phyloP scores from a whole-genome alignment of 2,113 vertebrate species.

The Tympanuchus pallidicinctus region DNA sequence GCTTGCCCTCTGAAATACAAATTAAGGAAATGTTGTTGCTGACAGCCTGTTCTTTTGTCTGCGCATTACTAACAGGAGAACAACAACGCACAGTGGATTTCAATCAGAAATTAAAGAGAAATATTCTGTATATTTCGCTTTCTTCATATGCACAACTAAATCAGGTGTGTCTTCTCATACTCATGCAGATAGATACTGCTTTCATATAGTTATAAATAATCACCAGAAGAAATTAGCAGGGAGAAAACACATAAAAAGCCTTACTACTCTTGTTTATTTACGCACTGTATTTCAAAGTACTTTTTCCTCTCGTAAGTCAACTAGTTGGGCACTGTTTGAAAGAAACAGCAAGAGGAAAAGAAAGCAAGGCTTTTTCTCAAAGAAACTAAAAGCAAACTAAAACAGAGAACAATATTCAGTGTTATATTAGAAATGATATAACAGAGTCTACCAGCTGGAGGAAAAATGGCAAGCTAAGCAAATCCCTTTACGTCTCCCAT shows the following conservation, averaged over 20 bases:
- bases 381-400: slow-evolving; percentile 7
- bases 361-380: neutral
- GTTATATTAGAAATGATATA: neutral
- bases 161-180: neutral
- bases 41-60: slow-evolving; percentile 15
- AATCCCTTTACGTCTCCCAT: neutral
- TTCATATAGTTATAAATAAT: slow-evolving; percentile 37
- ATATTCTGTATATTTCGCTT: slow-evolving; percentile 1
- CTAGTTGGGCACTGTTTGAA: neutral
- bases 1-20: slow-evolving; percentile 13
- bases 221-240: neutral
- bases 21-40: slow-evolving; percentile 10
- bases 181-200: neutral
- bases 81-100: neutral
- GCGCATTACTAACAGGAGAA: neutral
- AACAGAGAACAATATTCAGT: neutral
- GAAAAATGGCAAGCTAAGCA: neutral
- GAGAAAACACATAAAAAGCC: slow-evolving; percentile 5
- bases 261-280: slow-evolving; percentile 22
- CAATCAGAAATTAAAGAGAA: slow-evolving; percentile 43
- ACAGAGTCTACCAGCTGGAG: neutral
- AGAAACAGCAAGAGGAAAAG: neutral
- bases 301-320: neutral
- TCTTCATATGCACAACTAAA: slow-evolving; percentile 2
- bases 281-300: neutral